Evolutionary conservation across 2,888 invertebrate species (phyloP).

Genomic region (Scotopteryx bipunctaria): DNA sequence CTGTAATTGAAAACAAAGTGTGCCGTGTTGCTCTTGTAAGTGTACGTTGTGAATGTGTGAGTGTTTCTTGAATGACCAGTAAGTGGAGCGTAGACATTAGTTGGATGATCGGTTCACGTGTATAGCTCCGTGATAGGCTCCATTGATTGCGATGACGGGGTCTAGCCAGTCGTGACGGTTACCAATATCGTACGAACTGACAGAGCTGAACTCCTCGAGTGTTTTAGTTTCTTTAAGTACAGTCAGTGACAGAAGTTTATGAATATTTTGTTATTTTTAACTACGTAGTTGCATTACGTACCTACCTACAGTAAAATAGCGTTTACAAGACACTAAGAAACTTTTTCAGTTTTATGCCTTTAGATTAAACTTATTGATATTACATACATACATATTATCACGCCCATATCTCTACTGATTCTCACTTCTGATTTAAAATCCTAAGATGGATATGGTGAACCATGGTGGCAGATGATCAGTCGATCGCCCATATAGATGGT

Average conservation of each 20-base stretch:
- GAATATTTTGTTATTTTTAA: too few relatives aligned
- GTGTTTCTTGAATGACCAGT: slow-evolving; percentile 66
- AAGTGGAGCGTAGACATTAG: slow-evolving; percentile 66
- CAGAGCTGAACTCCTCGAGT: neutral
- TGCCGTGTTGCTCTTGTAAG: slow-evolving; percentile 17
- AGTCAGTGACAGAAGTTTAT: neutral
- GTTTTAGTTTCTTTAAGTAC: neutral
- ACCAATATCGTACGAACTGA: slow-evolving; percentile 39
- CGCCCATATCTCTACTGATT: too few relatives aligned
- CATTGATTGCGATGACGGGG: slow-evolving; percentile 59
- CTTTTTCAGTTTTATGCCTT: too few relatives aligned
- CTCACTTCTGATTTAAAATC: too few relatives aligned
- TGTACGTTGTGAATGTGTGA: slow-evolving; percentile 38
- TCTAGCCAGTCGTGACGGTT: slow-evolving; percentile 55
- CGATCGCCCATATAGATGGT: too few relatives aligned
- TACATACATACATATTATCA: too few relatives aligned
- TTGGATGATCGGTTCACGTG: slow-evolving; percentile 59
- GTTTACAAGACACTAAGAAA: too few relatives aligned
- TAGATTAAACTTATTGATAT: too few relatives aligned
- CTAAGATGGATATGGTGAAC: too few relatives aligned
- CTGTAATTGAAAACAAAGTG: slow-evolving; percentile 54
- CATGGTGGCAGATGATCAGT: too few relatives aligned
- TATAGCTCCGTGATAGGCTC: slow-evolving; percentile 55
- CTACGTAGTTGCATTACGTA: too few relatives aligned
- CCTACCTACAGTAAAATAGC: too few relatives aligned